phyloP scores from a whole-genome alignment of 2,888 invertebrate genomes.

The Drosophila picticornis region DNA sequence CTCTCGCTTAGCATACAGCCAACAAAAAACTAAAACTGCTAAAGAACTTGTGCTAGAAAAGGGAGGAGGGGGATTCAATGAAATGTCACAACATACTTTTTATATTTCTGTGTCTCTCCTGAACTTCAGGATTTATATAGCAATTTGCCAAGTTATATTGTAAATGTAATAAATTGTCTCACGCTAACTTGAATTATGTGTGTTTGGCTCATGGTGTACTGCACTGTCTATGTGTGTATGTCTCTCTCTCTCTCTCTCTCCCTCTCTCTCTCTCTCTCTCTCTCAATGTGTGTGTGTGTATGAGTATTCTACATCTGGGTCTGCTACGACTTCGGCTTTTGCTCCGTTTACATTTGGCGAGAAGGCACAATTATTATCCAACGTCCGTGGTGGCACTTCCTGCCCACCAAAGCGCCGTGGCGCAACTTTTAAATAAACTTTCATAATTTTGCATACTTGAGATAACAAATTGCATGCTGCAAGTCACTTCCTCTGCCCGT shows the following conservation, averaged over 20 bases:
- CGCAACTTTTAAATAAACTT: conserved; percentile 78
- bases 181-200: conserved; percentile 68
- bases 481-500: conserved; percentile 56
- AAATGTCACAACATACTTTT: conserved; percentile 15
- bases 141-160: conserved; percentile 81
- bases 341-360: conserved; percentile 43
- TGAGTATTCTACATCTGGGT: background rate
- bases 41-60: background rate
- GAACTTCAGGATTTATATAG: conserved; percentile 68
- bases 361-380: conserved; percentile 75
- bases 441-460: conserved; percentile 79
- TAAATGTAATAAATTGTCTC: conserved; percentile 80
- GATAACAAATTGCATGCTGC: conserved; percentile 79
- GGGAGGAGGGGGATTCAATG: conserved; percentile 24
- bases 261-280: background rate
- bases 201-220: conserved; percentile 29
- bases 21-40: background rate
- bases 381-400: conserved; percentile 57
- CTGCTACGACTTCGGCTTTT: background rate
- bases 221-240: conserved; percentile 25
- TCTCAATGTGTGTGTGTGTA: conserved; percentile 17
- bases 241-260: background rate
- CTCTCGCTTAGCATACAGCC: background rate
- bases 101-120: conserved; percentile 8
- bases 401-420: conserved; percentile 67